phyloP scores from a whole-genome alignment of 1,140 invertebrate species.

The Pogonus chalceus region DNA sequence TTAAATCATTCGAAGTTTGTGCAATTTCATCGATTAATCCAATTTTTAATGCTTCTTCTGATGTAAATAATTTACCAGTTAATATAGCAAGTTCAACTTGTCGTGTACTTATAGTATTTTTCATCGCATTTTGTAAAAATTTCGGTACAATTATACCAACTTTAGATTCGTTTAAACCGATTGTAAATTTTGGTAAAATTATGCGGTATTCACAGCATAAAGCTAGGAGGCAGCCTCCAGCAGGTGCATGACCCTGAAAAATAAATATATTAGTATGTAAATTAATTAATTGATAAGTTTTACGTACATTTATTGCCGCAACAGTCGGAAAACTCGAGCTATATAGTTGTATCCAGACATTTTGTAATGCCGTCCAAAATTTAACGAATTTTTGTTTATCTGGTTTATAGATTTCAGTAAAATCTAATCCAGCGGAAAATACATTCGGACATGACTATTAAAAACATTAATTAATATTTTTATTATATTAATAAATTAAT shows the following conservation, averaged over 20 bases:
- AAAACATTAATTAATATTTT: too few species aligned
- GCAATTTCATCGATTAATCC: slow-evolving; percentile 69
- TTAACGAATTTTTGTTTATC: slow-evolving; percentile 51
- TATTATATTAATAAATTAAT: slow-evolving; percentile 14
- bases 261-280: slow-evolving; percentile 1
- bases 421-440: slow-evolving; percentile 76
- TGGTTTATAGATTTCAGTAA: slow-evolving; percentile 78
- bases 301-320: slow-evolving; percentile 70
- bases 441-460: slow-evolving; percentile 58
- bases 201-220: slow-evolving; percentile 75
- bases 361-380: slow-evolving; percentile 71
- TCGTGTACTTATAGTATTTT: slow-evolving; percentile 46
- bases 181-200: slow-evolving; percentile 66
- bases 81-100: slow-evolving; percentile 65
- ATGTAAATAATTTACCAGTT: slow-evolving; percentile 57
- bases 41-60: slow-evolving; percentile 64
- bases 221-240: slow-evolving; percentile 71
- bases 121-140: slow-evolving; percentile 58
- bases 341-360: slow-evolving; percentile 70
- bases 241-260: slow-evolving; percentile 65
- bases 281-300: too few species aligned
- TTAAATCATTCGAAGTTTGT: slow-evolving; percentile 51
- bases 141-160: slow-evolving; percentile 67
- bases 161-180: slow-evolving; percentile 69
- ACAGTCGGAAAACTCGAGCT: slow-evolving; percentile 57